Evolutionary conservation across 2,797 vertebrate species (phyloP), one percentile per base, ranked within the genome.

Genomic region (Lateolabrax maculatus): DNA sequence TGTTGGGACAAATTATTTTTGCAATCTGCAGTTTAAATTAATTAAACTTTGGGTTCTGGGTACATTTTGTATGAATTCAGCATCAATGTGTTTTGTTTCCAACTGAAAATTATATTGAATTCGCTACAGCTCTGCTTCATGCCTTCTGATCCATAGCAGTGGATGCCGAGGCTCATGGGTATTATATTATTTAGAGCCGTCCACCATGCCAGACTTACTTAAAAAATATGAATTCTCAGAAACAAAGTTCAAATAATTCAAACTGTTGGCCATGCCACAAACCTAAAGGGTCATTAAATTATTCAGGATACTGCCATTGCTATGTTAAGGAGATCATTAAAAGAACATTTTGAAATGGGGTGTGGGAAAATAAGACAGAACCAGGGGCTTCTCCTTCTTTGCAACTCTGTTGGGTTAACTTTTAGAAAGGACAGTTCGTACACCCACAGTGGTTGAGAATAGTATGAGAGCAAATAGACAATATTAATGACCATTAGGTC

Each of bases 401-500:
- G 3, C 4, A 46, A 6, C 34, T 64, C 8, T 21, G 0, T 12
- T 36, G 41, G 5, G 6, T 48, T 52, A 23, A 16, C 12, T 57
- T 25, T 21, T 55, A 37, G 19, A 44, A 60, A 61, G 70, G 44
- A 77, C 79, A 83, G 67, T 19, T 36, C 62, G 39, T 65, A 85
- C 64, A 77, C 60, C 36, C 53, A 29, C 23, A 69, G 16, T 46
- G 16, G 8, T 52, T 56, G 3, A 29, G 12, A 25, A 60, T 36
- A 67, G n/a, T 61, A n/a, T n/a, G n/a, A n/a, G n/a, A n/a, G n/a
- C n/a, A n/a, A n/a, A 55, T 7, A 65, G 3, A 70, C 46, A 49
- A 68, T 78, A 83, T 79, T 70, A 90, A 83, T 87, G 48, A 76
- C 9, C 16, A 23, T 46, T 34, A 58, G 41, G 3, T 46, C 44